Evolutionary conservation across 2,113 vertebrate species (phyloP), one percentile per base, ranked within the genome.

Genomic region (Apus apus): DNA sequence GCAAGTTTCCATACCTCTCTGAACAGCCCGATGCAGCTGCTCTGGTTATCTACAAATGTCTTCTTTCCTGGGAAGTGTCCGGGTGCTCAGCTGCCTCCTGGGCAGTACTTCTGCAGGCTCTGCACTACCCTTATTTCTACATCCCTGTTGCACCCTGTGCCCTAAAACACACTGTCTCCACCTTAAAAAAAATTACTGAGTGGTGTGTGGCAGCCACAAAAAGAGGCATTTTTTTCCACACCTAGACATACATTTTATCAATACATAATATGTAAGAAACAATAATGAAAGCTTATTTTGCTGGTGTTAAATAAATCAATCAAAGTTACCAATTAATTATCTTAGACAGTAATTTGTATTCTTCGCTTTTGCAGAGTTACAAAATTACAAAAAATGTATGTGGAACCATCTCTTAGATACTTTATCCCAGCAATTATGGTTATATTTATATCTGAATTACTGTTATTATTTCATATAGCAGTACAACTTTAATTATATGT

Each of bases 381-480:
- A 68, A 87, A 78, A 89, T 89, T 54, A 53, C 25, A 20, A 68
- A 43, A 72, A 48, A 54, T 85, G 87, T 4, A 2, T 73, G 61
- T 75, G 50, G 56, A 96, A 61, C 61, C 34, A 40, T 84, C 61
- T 88, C 68, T 88, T 71, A 71, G 23, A 83, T 76, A 66, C 22
- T 83, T 82, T 51, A 85, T 80, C 32, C 85, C 30, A 84, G 21
- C 27, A 93, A 89, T 93, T 87, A 80, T 90, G 92, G 76, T 90
- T 90, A 36, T 84, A 95, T 88, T 93, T 90, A 54, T 86, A 95
- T 53, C 21, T 75, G 48, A 86, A 91, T 90, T 26, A 80, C 85
- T 87, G 68, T 87, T 90, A 92, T 92, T 94, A 94, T 95, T 96
- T 90, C 76, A 92, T 92, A 80, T 56, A 92, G 61, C 53, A 67